A percentile compares a stretch with the other conserved stretches of the same genome.
phyloP scores from a whole-genome alignment of 92 coral and sea anemone genomes.

The Parazoanthus atlanticus region DNA sequence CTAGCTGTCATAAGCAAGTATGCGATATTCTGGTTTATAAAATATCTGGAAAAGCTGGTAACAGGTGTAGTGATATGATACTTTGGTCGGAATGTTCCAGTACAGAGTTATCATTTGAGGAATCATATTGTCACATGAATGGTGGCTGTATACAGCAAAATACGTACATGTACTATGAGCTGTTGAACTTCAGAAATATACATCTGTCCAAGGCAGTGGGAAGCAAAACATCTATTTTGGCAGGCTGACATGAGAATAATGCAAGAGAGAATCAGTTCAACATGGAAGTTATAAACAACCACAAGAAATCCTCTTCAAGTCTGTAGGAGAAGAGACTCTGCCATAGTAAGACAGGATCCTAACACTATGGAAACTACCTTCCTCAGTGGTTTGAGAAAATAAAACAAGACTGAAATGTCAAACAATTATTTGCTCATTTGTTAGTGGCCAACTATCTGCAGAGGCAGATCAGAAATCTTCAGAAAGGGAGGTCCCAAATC shows the following conservation, averaged over 20 bases:
- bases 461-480: not conserved
- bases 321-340: too few species aligned
- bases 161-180: not conserved
- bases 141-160: not conserved
- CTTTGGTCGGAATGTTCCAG: not conserved
- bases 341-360: not conserved
- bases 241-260: not conserved
- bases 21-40: too few species aligned
- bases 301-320: not conserved
- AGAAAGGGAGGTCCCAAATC: too few species aligned
- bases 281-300: not conserved
- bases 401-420: not conserved
- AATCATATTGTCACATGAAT: not conserved
- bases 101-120: not conserved
- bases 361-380: not conserved
- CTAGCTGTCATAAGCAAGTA: too few species aligned
- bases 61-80: not conserved
- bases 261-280: not conserved
- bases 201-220: not conserved
- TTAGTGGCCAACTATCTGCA: not conserved
- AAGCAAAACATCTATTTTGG: not conserved
- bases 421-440: not conserved
- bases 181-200: not conserved
- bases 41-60: not conserved
- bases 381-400: not conserved